phyloP scores from a whole-genome alignment of 2,113 vertebrate genomes.

The Anhinga anhinga region DNA sequence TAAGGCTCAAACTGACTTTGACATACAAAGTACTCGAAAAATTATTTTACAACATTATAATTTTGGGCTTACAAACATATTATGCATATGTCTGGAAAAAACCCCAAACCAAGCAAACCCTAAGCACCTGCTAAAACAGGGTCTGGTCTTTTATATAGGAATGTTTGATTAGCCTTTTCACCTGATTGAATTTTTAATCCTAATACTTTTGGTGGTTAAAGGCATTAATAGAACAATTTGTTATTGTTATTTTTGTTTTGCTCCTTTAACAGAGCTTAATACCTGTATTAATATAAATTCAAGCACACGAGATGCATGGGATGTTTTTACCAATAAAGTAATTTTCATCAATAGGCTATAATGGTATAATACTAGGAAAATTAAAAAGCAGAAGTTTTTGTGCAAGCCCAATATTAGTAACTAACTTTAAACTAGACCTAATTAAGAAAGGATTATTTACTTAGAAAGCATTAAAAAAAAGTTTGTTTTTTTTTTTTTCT shows the following conservation, averaged over 20 bases:
- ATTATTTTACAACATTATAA: not conserved
- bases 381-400: not conserved
- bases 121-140: not conserved
- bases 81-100: not conserved
- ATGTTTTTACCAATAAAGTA: not conserved
- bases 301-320: not conserved
- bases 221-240: conserved; percentile 62
- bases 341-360: not conserved
- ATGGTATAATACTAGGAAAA: not conserved
- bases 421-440: not conserved
- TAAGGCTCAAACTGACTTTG: not conserved
- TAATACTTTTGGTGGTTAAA: conserved; percentile 61
- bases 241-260: conserved; percentile 45
- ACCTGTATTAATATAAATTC: not conserved
- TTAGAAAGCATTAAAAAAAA: not conserved
- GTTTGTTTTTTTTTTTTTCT: not conserved
- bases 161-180: conserved; percentile 56
- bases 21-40: not conserved
- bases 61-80: not conserved
- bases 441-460: not conserved
- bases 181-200: conserved; percentile 64
- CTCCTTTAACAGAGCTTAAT: not conserved
- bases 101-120: not conserved
- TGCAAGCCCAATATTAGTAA: not conserved
- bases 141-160: conserved; percentile 6